Base-by-base conservation (phyloP, 2,888 invertebrate species). In the Strigamia crassipes region DNA sequence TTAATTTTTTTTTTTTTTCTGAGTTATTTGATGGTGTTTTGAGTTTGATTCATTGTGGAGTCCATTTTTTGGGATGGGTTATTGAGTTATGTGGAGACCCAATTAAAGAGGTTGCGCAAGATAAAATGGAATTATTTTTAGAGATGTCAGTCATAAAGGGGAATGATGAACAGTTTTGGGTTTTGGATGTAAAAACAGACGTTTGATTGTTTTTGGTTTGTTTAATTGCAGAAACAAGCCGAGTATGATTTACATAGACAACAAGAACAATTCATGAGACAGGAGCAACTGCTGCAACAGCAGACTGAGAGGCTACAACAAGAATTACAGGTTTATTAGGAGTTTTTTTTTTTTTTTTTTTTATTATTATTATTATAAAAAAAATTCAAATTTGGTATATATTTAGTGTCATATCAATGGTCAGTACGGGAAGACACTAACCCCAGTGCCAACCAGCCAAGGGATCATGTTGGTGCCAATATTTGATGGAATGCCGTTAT, bases 381-480 rank as follows among this genome's bases (percentile, higher is more conserved):
- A n/a, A 61, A 23, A 38, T 38, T 38, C 0, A 9, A 10, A 5
- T 38, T 61, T 23, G 9, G 5, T 82, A 61, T 18, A 46, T 82
- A 21, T 81, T 46, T 90, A 91, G 87, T 90, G 90, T 82, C 91
- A 91, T 86, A 90, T 92, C 85, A 89, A 90, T 78, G 89, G 89
- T 13, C 90, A 90, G 84, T 90, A 90, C 86, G 88, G 88, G 12
- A 88, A 86, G 91, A 89, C 87, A 90, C 27, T 91, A 91, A 9
- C 91, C 92, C 0, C 93, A 90, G 85, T 89, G 92, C 2, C 89
- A 27, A 61, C 79, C 18, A 81, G 82, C 27, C 82, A 82, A 51
- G 81, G 82, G 13, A 82, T 93, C 83, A 91, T 92, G 87, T 91
- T 93, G 85, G 89, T 93, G 83, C 93, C 93, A n/a, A 90, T 93